Conservation (phyloP, 2,113 vertebrate genomes). For the Pycnonotus jocosus region DNA sequence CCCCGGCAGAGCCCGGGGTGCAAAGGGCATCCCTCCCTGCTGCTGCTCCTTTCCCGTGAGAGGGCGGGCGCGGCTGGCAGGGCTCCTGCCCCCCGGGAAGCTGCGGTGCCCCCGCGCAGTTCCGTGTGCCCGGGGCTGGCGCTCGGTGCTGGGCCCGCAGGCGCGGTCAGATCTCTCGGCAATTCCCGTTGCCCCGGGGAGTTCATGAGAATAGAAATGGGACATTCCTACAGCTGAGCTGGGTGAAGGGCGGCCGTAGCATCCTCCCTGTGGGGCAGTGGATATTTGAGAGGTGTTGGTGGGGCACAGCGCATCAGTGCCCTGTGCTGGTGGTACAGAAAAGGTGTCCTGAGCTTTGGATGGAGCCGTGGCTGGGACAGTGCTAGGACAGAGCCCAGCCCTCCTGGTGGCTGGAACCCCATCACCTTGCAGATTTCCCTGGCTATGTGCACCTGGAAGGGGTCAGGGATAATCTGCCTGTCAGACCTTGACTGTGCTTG, state of each 20-base stretch:
- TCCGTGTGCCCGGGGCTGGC: rapidly evolving
- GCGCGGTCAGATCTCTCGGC: too few species aligned
- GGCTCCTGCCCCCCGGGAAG: rapidly evolving
- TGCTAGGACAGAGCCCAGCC: neutral
- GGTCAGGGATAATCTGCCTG: neutral
- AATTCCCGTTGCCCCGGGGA: neutral
- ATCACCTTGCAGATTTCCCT: neutral
- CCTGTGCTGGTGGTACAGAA: neutral
- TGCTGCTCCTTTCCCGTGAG: rapidly evolving
- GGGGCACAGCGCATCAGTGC: rapidly evolving
- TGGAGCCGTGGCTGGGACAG: neutral
- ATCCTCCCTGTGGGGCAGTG: neutral
- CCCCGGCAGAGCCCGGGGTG: neutral
- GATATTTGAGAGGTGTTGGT: neutral
- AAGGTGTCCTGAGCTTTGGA: neutral
- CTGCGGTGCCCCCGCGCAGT: rapidly evolving
- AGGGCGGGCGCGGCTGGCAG: neutral
- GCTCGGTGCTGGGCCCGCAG: neutral
- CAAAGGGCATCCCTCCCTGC: neutral
- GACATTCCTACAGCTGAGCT: neutral
- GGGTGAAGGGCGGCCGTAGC: neutral
- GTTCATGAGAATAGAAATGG: neutral
- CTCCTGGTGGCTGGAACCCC: neutral
- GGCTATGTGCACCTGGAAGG: neutral
- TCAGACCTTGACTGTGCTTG: neutral